Percentiles rank a stretch among this genome's conserved stretches.
Evolutionary conservation across 2,113 vertebrate genomes (phyloP).

Genomic region (Felis catus): DNA sequence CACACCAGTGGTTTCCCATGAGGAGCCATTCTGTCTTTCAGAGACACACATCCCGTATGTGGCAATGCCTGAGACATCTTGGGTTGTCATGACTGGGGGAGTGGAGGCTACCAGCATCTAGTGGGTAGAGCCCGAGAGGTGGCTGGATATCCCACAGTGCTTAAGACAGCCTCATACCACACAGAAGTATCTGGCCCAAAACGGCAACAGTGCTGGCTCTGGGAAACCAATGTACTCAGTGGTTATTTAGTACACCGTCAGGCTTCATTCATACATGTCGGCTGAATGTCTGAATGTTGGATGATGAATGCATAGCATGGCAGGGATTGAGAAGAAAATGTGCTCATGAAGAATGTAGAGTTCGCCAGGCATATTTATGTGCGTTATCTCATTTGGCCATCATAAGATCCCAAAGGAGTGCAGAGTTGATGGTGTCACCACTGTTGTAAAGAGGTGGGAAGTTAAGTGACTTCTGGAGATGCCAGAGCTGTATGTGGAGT

Average conservation of each 20-base stretch:
- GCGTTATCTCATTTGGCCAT: not conserved
- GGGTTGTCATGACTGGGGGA: not conserved
- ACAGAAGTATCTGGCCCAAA: not conserved
- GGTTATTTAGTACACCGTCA: not conserved
- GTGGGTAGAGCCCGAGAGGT: not conserved
- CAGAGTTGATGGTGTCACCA: not conserved
- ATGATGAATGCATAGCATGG: not conserved
- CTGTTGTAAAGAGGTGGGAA: not conserved
- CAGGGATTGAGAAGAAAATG: not conserved
- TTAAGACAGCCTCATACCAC: rapidly evolving
- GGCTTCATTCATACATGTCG: not conserved
- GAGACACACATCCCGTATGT: not conserved
- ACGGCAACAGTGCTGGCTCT: not conserved
- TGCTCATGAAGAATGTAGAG: not conserved
- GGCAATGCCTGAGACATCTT: not conserved
- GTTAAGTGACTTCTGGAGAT: not conserved
- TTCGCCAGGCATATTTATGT: not conserved
- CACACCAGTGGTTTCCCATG: not conserved
- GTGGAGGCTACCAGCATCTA: not conserved
- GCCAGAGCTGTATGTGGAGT: too few species aligned
- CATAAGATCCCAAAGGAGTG: not conserved
- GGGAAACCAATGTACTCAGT: not conserved
- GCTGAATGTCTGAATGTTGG: not conserved
- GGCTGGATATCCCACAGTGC: not conserved
- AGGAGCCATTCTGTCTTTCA: not conserved